Base-by-base conservation (phyloP, 2,797 vertebrate species). In the Etheostoma perlongum region DNA sequence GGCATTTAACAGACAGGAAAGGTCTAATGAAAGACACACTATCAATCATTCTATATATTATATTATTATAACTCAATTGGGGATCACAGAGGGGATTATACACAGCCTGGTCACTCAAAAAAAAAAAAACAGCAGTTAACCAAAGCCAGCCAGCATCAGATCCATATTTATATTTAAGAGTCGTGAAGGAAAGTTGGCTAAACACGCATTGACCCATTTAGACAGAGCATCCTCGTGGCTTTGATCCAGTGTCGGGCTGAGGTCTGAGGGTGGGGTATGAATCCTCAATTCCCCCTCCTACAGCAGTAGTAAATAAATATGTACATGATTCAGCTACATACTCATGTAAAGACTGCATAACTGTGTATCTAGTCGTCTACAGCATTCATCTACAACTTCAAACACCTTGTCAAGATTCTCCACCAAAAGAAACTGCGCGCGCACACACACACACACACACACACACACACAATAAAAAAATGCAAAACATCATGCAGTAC, bases 271-370 rank as follows among this genome's bases (percentile, higher is more conserved):
- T 67, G 19, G 1, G 5, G 4, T 33, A 46, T 66, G 72, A 84
- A 54, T 78, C 82, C 83, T 74, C 76, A 62, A 19, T 57, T 72
- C 49, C 54, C n/a, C 36, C 72, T 64, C 51, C 47, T n/a, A 11
- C 13, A 27, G 19, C 46, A 51, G 55, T 78, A 51, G 61, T 55
- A 76, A 79, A 63, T 36, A 57, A 27, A 53, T 55, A 9, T 68
- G 71, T 23, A 36, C 42, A 19, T 21, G 52, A 12, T 44, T 33
- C 47, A 53, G 27, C 66, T 23, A 2, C 3, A 1, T 13, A 27
- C 42, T 52, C 12, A 49, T 49, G 27, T 46, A 76, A 47, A 21
- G 8, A 15, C 21, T 15, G 15, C 6, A 7, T 13, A 13, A 21
- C 11, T 16, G 8, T 23, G 16, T 53, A 25, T 63, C 71, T 66